These are phyloP conservation scores for Nineta flava DNA, from an alignment of 2,888 invertebrate genomes.

Conservation along the genomic window DNA sequence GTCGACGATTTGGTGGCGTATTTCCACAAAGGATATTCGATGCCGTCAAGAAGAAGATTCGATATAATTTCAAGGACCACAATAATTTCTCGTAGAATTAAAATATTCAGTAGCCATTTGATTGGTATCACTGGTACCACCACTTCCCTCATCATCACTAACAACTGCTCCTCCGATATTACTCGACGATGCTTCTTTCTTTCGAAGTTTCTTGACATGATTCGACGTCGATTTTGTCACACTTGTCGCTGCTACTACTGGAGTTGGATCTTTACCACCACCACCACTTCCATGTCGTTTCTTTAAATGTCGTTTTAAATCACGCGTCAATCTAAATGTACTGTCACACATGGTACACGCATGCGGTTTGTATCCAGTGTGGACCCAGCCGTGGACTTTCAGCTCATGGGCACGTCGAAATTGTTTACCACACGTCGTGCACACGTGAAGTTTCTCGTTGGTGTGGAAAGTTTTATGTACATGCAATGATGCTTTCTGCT, in stretches of 20 bases:
- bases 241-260: constrained; percentile 28
- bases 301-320: constrained; percentile 25
- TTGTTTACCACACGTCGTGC: constrained; percentile 33
- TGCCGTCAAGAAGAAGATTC: too few relatives aligned
- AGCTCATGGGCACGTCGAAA: constrained; percentile 38
- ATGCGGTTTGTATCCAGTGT: constrained; percentile 37
- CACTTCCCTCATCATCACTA: too few relatives aligned
- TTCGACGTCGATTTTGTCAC: constrained; percentile 27
- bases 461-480: constrained; percentile 31
- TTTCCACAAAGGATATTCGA: too few relatives aligned
- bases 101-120: too few relatives aligned
- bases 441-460: constrained; percentile 24
- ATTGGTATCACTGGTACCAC: too few relatives aligned
- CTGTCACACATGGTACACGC: constrained; percentile 33
- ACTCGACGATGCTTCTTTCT: background rate
- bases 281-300: constrained; percentile 27
- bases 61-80: too few relatives aligned
- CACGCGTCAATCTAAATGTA: constrained; percentile 30
- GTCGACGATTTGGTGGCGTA: too few relatives aligned
- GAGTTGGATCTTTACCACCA: constrained; percentile 26
- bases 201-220: constrained; percentile 16
- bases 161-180: too few relatives aligned
- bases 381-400: constrained; percentile 34
- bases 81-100: too few relatives aligned
- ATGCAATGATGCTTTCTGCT: constrained; percentile 34